Evolutionary conservation across 2,113 vertebrate species (phyloP).

Genomic region (Naja naja): DNA sequence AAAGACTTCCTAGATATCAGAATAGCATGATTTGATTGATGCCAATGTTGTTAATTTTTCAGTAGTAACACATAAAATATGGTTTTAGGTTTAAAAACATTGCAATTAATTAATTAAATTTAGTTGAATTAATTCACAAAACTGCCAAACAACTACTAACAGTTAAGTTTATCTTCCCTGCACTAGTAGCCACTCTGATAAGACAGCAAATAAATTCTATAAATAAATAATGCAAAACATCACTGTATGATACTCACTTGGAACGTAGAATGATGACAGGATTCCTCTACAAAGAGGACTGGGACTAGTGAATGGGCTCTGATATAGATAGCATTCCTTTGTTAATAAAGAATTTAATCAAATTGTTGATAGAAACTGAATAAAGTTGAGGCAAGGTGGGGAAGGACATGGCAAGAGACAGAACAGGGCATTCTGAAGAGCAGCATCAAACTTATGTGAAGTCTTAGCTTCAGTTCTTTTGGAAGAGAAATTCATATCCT

Average conservation of each 20-base stretch:
- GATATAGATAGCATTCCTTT: background rate
- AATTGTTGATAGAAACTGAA: background rate
- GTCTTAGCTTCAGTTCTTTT: background rate
- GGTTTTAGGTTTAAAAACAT: background rate
- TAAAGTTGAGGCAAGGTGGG: background rate
- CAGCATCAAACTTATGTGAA: background rate
- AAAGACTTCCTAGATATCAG: background rate
- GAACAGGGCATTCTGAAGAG: background rate
- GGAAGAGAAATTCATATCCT: background rate
- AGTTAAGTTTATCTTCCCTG: background rate
- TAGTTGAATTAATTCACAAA: background rate
- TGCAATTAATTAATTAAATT: background rate
- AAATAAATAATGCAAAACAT: background rate
- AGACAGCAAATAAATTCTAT: background rate
- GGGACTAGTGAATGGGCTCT: background rate
- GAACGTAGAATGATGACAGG: background rate
- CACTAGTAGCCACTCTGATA: background rate
- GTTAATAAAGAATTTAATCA: background rate
- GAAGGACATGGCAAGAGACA: background rate
- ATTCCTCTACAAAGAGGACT: background rate
- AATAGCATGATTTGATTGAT: background rate
- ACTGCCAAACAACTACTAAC: background rate
- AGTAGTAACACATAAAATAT: background rate
- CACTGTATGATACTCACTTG: background rate
- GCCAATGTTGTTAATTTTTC: background rate